A percentile compares a stretch with the other conserved stretches of the same genome.
Conservation (phyloP, 2,797 vertebrate genomes). For the Sebastes reedi region DNA sequence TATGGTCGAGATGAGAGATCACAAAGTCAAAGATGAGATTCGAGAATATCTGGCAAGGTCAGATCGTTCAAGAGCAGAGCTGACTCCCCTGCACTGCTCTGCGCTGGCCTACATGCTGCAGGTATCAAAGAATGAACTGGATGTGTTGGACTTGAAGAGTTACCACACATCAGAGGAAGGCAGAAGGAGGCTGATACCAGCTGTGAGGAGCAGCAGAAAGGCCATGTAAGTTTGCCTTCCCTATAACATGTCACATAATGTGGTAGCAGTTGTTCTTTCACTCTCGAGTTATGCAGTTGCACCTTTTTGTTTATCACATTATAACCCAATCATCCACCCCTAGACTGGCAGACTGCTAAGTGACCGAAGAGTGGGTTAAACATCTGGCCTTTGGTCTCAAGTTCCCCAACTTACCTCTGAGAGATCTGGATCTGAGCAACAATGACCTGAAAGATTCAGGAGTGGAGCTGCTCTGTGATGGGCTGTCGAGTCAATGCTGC, state of each 20-base stretch:
- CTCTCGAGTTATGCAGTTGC: neutral
- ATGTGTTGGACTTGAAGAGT: conserved; percentile 47
- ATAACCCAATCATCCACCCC: neutral
- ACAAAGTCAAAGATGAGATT: conserved; percentile 58
- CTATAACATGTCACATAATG: neutral
- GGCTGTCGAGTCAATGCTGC: conserved; percentile 34
- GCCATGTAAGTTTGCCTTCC: conserved; percentile 43
- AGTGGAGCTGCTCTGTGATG: conserved; percentile 30
- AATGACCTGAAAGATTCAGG: conserved; percentile 56
- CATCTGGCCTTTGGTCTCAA: conserved; percentile 26
- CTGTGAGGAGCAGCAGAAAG: conserved; percentile 52
- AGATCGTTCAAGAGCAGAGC: neutral
- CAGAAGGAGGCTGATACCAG: conserved; percentile 57
- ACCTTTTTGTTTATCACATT: neutral
- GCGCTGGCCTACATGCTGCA: conserved; percentile 59
- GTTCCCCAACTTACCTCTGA: conserved; percentile 5
- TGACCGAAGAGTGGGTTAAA: conserved; percentile 29
- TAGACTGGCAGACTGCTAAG: conserved; percentile 52
- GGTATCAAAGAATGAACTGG: conserved; percentile 4
- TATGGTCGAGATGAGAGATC: conserved; percentile 68
- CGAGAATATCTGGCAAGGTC: conserved; percentile 26
- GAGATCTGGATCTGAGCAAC: conserved; percentile 59
- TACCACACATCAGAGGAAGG: conserved; percentile 63
- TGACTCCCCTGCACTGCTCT: conserved; percentile 58
- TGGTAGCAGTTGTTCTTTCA: neutral